A percentile compares a stretch with the other conserved stretches of the same genome.
These are phyloP conservation scores for Ia io DNA, from an alignment of 2,113 vertebrate species.

Conservation along the genomic window DNA sequence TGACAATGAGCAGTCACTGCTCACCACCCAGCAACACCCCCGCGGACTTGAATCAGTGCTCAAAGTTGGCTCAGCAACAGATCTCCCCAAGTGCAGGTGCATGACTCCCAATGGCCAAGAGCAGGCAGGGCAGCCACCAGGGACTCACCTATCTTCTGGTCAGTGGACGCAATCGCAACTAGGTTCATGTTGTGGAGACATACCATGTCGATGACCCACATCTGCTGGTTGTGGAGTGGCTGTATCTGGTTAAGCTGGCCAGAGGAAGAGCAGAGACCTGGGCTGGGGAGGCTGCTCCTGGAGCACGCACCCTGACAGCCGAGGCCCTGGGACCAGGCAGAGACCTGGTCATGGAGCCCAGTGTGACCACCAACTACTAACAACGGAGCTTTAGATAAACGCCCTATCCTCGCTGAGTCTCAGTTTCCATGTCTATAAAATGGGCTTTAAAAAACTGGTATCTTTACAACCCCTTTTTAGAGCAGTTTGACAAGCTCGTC, in stretches of 20 bases:
- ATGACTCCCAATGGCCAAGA: accelerated
- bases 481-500: not conserved
- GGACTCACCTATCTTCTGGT: slow-evolving; percentile 54
- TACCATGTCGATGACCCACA: slow-evolving; percentile 71
- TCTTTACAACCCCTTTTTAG: not conserved
- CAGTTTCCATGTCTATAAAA: not conserved
- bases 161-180: slow-evolving; percentile 60
- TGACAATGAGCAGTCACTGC: not conserved
- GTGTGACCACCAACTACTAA: not conserved
- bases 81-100: not conserved
- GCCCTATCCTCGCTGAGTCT: not conserved
- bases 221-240: not conserved
- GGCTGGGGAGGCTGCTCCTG: not conserved
- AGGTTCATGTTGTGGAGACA: slow-evolving; percentile 66
- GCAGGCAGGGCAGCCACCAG: no score
- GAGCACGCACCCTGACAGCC: not conserved
- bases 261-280: not conserved
- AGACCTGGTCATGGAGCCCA: not conserved
- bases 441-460: not conserved
- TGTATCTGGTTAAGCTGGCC: slow-evolving; percentile 46
- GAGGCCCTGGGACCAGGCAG: not conserved
- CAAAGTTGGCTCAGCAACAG: not conserved
- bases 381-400: not conserved
- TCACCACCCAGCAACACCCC: not conserved
- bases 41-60: not conserved